Conservation (phyloP, 1,140 invertebrate genomes). For the silkworm (Bombyx mori) region ASM3026992v2 NC_085119.1:10945001-10945500, state of each 20-base stretch:
- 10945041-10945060: slow-evolving; percentile 34
- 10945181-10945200: slow-evolving; percentile 49
- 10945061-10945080: slow-evolving; percentile 9
- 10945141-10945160: slow-evolving; percentile 35
- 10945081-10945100: slow-evolving; percentile 11
- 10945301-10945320: slow-evolving; percentile 10
- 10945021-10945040: slow-evolving; percentile 14
- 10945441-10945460: no score
- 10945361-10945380: no score
- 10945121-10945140: slow-evolving; percentile 32
- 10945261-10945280: slow-evolving; percentile 66
- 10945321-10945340: no score
- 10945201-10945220: slow-evolving; percentile 63
- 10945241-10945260: slow-evolving; percentile 67
- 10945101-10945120: slow-evolving; percentile 28
- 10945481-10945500: no score
- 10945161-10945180: slow-evolving; percentile 54
- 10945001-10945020: slow-evolving; percentile 27
- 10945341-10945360: no score
- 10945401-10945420: no score
- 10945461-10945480: no score
- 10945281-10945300: slow-evolving; percentile 67
- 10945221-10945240: slow-evolving; percentile 59
- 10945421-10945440: no score
- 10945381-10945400: no score